Base-by-base conservation (phyloP, 2,888 invertebrate genomes). In the Ormyrus pomaceus region DNA sequence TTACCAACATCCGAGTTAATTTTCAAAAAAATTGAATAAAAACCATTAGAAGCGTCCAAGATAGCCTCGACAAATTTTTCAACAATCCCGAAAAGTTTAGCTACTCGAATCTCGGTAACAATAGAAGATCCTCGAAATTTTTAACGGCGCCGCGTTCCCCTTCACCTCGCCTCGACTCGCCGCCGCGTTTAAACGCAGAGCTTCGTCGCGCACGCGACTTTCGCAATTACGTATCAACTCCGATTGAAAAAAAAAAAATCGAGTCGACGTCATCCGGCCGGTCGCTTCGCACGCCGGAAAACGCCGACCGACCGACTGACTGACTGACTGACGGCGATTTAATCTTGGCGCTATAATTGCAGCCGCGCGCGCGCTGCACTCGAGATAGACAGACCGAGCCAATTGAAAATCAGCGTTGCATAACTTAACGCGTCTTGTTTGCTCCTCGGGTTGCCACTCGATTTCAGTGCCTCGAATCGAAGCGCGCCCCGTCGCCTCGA, bases 351-450 rank as follows among this genome's bases (percentile, higher is more conserved):
- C 62, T 78, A 81, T 75, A 78, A 81, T 78, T 75, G 74, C 79
- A 7, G 19, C 5, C 34, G 45, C 45, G 68, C 56, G 48, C 6
- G 9, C 19, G 4, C 50, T 13, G 48, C 56, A 13, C 68, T 53
- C 1, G 48, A 45, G 19, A 48, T 6, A 6, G 50, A 45, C 68
- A 55, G 53, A 34, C 48, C 34, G 19, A 13, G 56, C 72, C 77
- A 77, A 82, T 79, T 79, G 77, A 82, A 82, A 82, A 77, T 70
- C 74, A 71, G 10, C 69, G 50, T 79, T 82, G 74, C 79, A 74
- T 77, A 79, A 82, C 74, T 59, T 48, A 55, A 1, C 6, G 53
- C 51, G 51, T 45, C 51, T 73, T 62, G 68, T 78, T 78, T 72
- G 66, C 59, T 58, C 53, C 19, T n/a, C 11, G 5, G 6, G 8